phyloP scores from a whole-genome alignment of 2,797 vertebrate species.

The Periophthalmus magnuspinnatus region DNA sequence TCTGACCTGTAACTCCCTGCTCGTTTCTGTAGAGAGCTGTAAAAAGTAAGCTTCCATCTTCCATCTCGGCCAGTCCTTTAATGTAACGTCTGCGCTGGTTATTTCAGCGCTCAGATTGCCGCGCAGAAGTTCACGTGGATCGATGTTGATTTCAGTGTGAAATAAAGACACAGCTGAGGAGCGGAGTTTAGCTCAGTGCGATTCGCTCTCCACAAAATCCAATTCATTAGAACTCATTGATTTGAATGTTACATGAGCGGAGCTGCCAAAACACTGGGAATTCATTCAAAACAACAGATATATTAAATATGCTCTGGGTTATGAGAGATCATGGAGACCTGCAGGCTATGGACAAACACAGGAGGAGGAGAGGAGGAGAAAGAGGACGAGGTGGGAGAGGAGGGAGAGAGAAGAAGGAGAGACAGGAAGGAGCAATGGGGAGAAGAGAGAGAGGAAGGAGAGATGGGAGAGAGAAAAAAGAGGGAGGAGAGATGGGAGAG shows the following conservation, averaged over 20 bases:
- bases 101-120: not conserved
- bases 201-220: slow-evolving; percentile 29
- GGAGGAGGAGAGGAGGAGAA: too few relatives aligned
- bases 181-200: slow-evolving; percentile 10
- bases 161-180: slow-evolving; percentile 47
- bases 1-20: too few relatives aligned
- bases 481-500: too few relatives aligned
- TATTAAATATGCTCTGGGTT: not conserved
- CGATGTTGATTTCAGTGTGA: slow-evolving; percentile 37
- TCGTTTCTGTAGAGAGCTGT: too few relatives aligned
- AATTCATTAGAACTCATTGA: slow-evolving; percentile 50
- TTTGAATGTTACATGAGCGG: slow-evolving; percentile 44
- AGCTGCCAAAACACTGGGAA: slow-evolving; percentile 17
- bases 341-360: too few relatives aligned
- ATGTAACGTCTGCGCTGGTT: slow-evolving; percentile 3
- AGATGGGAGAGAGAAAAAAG: too few relatives aligned
- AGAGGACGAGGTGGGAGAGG: too few relatives aligned
- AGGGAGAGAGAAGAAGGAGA: too few relatives aligned
- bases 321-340: not conserved
- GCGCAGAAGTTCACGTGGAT: slow-evolving; percentile 17
- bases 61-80: not conserved
- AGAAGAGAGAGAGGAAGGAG: too few relatives aligned
- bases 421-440: too few relatives aligned
- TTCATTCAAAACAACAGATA: not conserved
- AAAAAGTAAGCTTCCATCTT: not conserved